Evolutionary conservation across 2,113 vertebrate species (phyloP), one percentile per base, ranked within the genome.

Genomic region (Callipepla californica): DNA sequence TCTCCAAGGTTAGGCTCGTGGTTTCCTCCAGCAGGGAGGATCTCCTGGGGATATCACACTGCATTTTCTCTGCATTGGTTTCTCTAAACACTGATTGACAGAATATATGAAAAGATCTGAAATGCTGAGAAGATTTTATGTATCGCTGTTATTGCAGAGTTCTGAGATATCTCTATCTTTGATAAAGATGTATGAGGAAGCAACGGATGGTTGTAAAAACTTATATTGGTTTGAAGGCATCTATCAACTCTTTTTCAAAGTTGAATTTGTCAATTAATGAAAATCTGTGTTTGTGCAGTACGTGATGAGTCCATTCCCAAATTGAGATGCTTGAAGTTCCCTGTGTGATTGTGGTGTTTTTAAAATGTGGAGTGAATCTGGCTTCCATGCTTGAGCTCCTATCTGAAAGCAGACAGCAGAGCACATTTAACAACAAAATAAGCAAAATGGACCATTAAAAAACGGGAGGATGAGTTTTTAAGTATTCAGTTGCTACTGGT

Each of bases 21-120:
- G 5, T 36, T 70, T 85, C 38, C 67, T 55, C 18, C 69, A 17
- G 42, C 48, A 32, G n/a, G 8, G 12, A 26, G 85, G 25, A 44
- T 36, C 0, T 0, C 22, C 6, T 11, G 19, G 11, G 26, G 32
- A 36, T 68, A 10, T 73, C 16, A 12, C 16, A 5, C 7, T 80
- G 53, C 2, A 6, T 77, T 67, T 67, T 42, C 32, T 80, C 50
- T 30, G 26, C 7, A 34, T 38, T 1, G 2, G 20, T 53, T 72
- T 55, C 61, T 85, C 79, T 58, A 62, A 59, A 40, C 6, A 7
- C 12, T 58, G 2, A 13, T 32, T 18, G 25, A 32, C 47, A 21
- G 40, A 76, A 42, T 36, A 19, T 7, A 13, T 51, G 50, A 40
- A 22, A 85, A 55, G 55, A 59, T 63, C 19, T 34, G 38, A 72